These are phyloP conservation scores for Cotesia congregata DNA, from an alignment of 2,888 invertebrate species.

Conservation along the genomic window DNA sequence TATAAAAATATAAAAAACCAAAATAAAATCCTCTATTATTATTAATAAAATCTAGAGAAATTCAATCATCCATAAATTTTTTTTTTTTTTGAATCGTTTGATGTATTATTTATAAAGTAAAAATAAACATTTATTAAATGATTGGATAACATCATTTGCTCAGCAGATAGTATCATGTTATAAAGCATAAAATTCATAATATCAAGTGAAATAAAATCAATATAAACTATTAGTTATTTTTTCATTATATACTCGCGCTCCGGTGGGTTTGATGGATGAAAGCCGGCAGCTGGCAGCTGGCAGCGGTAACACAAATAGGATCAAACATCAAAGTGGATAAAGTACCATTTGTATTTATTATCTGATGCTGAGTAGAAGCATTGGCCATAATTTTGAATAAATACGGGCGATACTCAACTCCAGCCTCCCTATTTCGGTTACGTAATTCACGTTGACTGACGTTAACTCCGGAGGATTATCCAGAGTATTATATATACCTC, in stretches of 20 bases:
- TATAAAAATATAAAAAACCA: not conserved
- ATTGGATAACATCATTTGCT: not conserved
- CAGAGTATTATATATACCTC: constrained; percentile 48
- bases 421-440: constrained; percentile 45
- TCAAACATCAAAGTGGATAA: constrained; percentile 17
- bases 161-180: not conserved
- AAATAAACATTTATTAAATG: not conserved
- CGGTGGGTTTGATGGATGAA: not conserved
- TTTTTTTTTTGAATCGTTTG: not conserved
- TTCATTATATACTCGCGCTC: constrained; percentile 3
- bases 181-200: not conserved
- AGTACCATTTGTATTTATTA: constrained; percentile 48
- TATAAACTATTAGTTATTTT: not conserved
- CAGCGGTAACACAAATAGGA: not conserved
- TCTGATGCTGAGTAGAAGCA: constrained; percentile 28
- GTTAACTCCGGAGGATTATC: constrained; percentile 64
- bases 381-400: constrained; percentile 64
- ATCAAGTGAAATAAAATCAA: not conserved
- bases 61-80: not conserved
- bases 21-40: not conserved
- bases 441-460: constrained; percentile 67
- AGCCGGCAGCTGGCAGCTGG: not conserved
- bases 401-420: constrained; percentile 49
- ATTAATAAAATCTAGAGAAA: not conserved
- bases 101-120: not conserved